Evolutionary conservation across 2,113 vertebrate genomes (phyloP).

Genomic region (Pluvianellus socialis): DNA sequence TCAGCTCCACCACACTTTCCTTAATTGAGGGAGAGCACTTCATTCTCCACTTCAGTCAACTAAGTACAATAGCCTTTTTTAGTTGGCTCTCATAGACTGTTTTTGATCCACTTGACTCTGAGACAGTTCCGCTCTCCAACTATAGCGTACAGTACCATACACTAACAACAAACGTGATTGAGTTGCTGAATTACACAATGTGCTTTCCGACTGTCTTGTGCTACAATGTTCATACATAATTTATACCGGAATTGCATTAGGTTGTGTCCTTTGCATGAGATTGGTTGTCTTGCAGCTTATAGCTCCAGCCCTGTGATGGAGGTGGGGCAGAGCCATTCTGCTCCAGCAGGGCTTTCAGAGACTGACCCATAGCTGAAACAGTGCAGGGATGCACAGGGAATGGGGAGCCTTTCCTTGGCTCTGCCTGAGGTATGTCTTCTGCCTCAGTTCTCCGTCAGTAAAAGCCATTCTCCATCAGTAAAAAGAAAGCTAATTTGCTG

Average conservation of each 20-base stretch:
- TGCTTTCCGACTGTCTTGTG: conserved; percentile 3
- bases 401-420: background rate
- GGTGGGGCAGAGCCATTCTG: background rate
- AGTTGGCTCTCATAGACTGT: conserved; percentile 18
- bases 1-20: conserved; percentile 67
- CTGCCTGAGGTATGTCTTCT: background rate
- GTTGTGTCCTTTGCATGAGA: background rate
- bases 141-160: background rate
- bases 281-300: background rate
- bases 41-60: conserved; percentile 72
- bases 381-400: too few species aligned
- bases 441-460: background rate
- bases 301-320: background rate
- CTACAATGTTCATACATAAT: conserved; percentile 18
- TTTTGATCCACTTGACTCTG: conserved; percentile 72
- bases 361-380: background rate
- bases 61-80: conserved; percentile 51
- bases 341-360: background rate
- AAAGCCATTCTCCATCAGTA: background rate
- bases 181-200: conserved; percentile 37
- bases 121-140: conserved; percentile 26
- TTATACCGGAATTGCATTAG: conserved; percentile 16
- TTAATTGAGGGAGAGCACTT: conserved; percentile 77
- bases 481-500: background rate
- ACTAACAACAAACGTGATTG: conserved; percentile 9